phyloP scores from a whole-genome alignment of 1,140 invertebrate species.

The Drosophila lacteicornis region DNA sequence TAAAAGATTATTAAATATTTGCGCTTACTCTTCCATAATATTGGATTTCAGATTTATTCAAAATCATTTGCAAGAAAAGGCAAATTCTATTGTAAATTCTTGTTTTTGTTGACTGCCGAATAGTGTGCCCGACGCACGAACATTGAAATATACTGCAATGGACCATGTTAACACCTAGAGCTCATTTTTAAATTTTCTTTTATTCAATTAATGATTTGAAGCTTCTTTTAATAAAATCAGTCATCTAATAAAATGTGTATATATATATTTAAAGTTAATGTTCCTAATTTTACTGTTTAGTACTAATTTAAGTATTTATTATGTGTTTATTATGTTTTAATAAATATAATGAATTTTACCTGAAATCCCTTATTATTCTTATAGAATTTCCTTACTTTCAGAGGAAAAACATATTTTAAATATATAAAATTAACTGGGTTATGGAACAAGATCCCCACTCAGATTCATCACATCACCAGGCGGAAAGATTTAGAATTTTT shows the following conservation, averaged over 20 bases:
- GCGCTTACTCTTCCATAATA: constrained; percentile 1
- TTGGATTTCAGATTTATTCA: not conserved
- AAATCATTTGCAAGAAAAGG: not conserved
- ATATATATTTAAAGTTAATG: not conserved
- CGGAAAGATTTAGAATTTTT: no score
- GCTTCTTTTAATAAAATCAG: no score
- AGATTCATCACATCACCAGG: no score
- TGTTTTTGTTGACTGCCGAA: not conserved
- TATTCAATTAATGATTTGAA: no score
- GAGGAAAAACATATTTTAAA: no score
- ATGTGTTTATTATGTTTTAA: no score
- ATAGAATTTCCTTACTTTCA: no score
- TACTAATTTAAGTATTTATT: not conserved
- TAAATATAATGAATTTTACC: no score
- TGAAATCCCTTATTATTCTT: no score
- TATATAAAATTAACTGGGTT: no score
- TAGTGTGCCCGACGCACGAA: not conserved
- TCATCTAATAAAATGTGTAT: no score
- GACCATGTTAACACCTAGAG: no score
- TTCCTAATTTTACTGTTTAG: not conserved
- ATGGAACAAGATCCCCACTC: not conserved
- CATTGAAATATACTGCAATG: not conserved
- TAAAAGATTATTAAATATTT: not conserved
- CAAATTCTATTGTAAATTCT: not conserved
- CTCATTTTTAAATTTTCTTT: not conserved